A percentile compares a stretch with the other conserved stretches of the same genome.
These are phyloP conservation scores for Drosophila malerkotliana DNA, from an alignment of 1,140 invertebrate species.

Conservation along the genomic window DNA sequence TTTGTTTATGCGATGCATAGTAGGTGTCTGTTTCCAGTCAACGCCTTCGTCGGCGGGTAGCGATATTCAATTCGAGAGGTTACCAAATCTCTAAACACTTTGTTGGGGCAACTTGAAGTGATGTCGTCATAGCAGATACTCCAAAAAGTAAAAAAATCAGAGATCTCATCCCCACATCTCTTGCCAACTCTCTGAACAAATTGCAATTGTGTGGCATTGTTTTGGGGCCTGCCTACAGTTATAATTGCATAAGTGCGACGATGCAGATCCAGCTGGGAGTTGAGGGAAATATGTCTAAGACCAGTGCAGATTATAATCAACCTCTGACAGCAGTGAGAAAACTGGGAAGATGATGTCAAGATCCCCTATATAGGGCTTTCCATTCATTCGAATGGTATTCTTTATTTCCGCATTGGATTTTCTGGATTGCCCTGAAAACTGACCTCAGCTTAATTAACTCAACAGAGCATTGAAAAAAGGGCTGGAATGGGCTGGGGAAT, in stretches of 20 bases:
- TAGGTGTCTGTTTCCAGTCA: conserved; percentile 44
- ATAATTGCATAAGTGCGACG: conserved; percentile 53
- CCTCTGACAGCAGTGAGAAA: conserved; percentile 38
- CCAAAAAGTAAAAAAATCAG: conserved; percentile 26
- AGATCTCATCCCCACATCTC: conserved; percentile 33
- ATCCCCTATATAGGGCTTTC: conserved; percentile 21
- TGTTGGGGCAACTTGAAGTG: conserved; percentile 38
- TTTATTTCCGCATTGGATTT: conserved; percentile 27
- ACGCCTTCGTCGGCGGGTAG: conserved; percentile 26
- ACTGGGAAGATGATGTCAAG: conserved; percentile 28
- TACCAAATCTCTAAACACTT: conserved; percentile 50
- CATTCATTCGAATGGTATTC: conserved; percentile 15
- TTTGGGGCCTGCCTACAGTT: conserved; percentile 49
- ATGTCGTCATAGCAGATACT: conserved; percentile 38
- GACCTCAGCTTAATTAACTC: conserved; percentile 45
- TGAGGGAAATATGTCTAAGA: neutral
- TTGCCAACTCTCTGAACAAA: conserved; percentile 42
- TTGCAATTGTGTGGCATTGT: conserved; percentile 48
- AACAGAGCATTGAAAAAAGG: conserved; percentile 29
- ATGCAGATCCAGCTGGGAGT: conserved; percentile 29
- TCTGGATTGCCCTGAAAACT: conserved; percentile 17
- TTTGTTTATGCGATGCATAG: conserved; percentile 27
- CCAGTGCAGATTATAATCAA: conserved; percentile 31
- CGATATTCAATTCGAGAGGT: conserved; percentile 41
- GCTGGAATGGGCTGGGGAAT: neutral